phyloP scores from a whole-genome alignment of 2,888 invertebrate species.

The Nymphalis c-album region DNA sequence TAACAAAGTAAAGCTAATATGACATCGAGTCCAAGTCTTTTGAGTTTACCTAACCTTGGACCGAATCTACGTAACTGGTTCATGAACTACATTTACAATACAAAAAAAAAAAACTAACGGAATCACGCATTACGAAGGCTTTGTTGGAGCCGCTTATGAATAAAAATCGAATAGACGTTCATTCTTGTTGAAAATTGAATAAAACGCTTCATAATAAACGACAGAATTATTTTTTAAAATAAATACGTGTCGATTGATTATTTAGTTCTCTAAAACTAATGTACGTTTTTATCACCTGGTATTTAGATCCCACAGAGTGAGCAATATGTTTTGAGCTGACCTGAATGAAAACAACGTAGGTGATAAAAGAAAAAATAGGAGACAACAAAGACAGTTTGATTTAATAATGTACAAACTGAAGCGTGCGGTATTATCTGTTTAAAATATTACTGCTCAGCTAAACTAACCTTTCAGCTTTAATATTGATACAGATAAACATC shows the following conservation, averaged over 20 bases:
- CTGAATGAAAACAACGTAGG: not conserved
- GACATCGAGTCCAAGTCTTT: slow-evolving; percentile 52
- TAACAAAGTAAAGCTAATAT: slow-evolving; percentile 48
- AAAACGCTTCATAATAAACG: slow-evolving; percentile 17
- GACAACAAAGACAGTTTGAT: too few species aligned
- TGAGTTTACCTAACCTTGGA: slow-evolving; percentile 55
- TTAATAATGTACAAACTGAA: too few species aligned
- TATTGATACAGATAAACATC: too few species aligned
- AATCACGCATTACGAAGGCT: slow-evolving; percentile 12
- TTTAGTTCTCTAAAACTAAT: slow-evolving; percentile 55
- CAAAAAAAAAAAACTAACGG: slow-evolving; percentile 18
- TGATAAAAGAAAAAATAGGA: too few species aligned
- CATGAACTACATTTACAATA: slow-evolving; percentile 44
- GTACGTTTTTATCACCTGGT: slow-evolving; percentile 60
- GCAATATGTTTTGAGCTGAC: not conserved
- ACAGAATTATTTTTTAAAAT: slow-evolving; percentile 4
- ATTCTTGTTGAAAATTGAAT: slow-evolving; percentile 21
- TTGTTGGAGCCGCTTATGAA: slow-evolving; percentile 22
- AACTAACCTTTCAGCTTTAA: too few species aligned
- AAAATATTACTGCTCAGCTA: too few species aligned
- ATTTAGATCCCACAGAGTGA: slow-evolving; percentile 36
- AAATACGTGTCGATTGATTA: slow-evolving; percentile 29
- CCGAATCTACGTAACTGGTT: slow-evolving; percentile 47
- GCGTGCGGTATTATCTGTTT: too few species aligned
- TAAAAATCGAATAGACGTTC: slow-evolving; percentile 24